A percentile compares a stretch with the other conserved stretches of the same genome.
phyloP scores from a whole-genome alignment of 2,797 vertebrate genomes.

The Xiphorhynchus erythropygius region DNA sequence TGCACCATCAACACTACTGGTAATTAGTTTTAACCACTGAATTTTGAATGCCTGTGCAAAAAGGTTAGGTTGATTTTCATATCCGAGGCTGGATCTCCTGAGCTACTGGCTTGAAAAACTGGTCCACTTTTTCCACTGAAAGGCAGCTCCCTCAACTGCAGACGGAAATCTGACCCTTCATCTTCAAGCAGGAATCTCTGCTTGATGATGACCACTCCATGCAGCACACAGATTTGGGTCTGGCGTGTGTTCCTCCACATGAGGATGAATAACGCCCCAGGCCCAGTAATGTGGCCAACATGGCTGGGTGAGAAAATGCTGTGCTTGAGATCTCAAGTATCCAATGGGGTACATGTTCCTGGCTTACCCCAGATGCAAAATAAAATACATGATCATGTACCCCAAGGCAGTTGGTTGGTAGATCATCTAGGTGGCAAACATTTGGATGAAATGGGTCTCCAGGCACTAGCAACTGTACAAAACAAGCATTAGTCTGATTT shows the following conservation, averaged over 20 bases:
- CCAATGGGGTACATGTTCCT: accelerated
- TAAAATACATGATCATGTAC: accelerated
- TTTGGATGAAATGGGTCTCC: background rate
- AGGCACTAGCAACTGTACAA: background rate
- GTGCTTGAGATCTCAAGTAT: background rate
- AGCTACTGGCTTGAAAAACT: background rate
- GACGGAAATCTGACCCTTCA: background rate
- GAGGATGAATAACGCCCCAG: accelerated
- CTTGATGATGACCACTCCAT: accelerated
- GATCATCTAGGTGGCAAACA: background rate
- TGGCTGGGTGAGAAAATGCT: background rate
- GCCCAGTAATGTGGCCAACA: accelerated
- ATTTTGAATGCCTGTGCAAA: conserved; percentile 20
- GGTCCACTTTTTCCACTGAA: background rate
- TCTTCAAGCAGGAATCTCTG: background rate
- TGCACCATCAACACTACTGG: background rate
- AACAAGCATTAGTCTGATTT: background rate
- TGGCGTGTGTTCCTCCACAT: accelerated
- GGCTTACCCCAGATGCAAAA: background rate
- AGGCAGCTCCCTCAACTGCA: background rate
- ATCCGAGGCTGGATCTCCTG: background rate
- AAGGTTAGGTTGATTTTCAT: conserved; percentile 9
- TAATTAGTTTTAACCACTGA: conserved; percentile 50
- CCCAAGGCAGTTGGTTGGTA: background rate
- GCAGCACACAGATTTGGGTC: background rate